phyloP scores from a whole-genome alignment of 2,113 vertebrate genomes.

The Atractosteus spatula region DNA sequence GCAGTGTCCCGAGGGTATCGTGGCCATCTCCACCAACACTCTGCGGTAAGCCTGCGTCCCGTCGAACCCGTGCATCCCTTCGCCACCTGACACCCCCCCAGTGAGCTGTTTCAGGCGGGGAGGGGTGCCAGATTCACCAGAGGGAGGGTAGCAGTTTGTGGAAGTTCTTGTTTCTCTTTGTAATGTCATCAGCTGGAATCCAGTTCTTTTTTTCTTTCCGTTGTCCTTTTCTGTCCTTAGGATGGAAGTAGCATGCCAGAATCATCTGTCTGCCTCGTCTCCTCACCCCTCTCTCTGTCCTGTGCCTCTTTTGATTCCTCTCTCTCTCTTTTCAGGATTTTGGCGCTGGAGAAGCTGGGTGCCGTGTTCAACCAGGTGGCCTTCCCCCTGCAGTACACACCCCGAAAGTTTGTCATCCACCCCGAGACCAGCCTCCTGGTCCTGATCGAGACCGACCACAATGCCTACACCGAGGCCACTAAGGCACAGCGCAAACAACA shows the following conservation, averaged over 20 bases:
- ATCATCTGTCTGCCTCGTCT: constrained; percentile 1
- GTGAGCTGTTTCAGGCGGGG: background rate
- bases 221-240: background rate
- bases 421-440: constrained; percentile 94
- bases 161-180: background rate
- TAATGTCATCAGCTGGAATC: background rate
- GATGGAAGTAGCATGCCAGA: background rate
- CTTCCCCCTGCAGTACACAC: constrained; percentile 92
- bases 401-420: constrained; percentile 95
- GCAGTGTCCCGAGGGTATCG: constrained; percentile 96
- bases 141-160: too few relatives aligned
- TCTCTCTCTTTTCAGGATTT: constrained; percentile 70
- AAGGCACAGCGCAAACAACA: constrained; percentile 98
- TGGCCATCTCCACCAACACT: constrained; percentile 97
- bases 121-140: too few relatives aligned
- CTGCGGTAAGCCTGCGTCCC: constrained; percentile 70
- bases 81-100: background rate
- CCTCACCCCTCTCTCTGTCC: background rate
- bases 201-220: background rate
- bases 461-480: constrained; percentile 95
- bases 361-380: constrained; percentile 98
- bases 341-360: constrained; percentile 94
- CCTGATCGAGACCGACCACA: constrained; percentile 96
- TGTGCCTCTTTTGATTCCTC: background rate
- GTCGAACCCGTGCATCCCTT: background rate